Base-by-base conservation (phyloP, 2,113 vertebrate genomes). In the Neoarius graeffei region DNA sequence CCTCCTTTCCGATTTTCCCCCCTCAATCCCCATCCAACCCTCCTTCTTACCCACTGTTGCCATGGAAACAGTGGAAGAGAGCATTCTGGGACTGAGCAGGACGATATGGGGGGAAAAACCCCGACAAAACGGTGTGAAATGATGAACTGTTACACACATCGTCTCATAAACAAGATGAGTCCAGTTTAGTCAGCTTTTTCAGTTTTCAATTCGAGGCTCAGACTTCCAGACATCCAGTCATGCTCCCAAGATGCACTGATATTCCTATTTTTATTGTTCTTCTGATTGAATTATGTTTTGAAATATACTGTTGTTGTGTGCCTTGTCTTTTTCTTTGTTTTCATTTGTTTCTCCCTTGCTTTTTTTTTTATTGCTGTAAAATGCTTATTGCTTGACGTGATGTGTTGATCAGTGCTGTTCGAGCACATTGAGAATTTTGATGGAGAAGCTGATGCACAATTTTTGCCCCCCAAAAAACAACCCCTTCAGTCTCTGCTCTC, bases 31-130 rank as follows among this genome's bases (percentile, higher is more conserved):
- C 50, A 57, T 60, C 83, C 50, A 71, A 85, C 64, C 54, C 82
- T 85, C 42, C 42, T 85, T 85, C 62, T 50, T 84, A 69, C 77
- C 84, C 82, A 84, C 88, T 83, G 90, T 89, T 85, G 87, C 89
- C 89, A 91, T 88, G 89, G 90, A 90, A 92, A 91, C 90, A 89
- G 90, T 91, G 90, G 90, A 91, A 90, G 87, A 91, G 89, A 89
- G 90, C 89, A 92, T 92, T 92, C 89, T 92, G 89, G 91, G 89
- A 91, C 86, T 89, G 74, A 87, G 82, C 82, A 81, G 81, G 85
- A 88, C 54, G 71, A 85, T 89, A 84, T 77, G 66, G 81, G 71
- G 64, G 54, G n/a, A 13, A 50, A 76, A 84, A 71, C 30, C 11
- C 19, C 17, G 9, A 74, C 14, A 9, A 66, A 48, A 91, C 50